Base-by-base conservation (phyloP, 2,797 vertebrate species). In the Notolabrus celidotus region DNA sequence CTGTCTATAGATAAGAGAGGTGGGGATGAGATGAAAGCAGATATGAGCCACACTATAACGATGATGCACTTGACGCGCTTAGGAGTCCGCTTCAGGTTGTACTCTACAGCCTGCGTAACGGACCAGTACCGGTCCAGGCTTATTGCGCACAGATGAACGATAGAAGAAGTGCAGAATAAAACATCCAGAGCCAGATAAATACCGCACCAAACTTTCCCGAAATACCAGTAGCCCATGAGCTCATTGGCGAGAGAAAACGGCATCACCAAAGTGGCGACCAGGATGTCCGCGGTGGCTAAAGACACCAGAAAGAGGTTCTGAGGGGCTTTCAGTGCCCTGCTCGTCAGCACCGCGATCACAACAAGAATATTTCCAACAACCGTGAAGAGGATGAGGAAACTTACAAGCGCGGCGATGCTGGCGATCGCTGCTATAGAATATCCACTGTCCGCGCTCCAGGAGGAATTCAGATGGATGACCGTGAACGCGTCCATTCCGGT, bases 71-170 rank as follows among this genome's bases (percentile, higher is more conserved):
- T 97, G 84, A 98, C 94, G 68, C 97, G 94, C 63, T 93, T 93
- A 0, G 97, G 96, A 20, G 97, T 97, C 80, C 97, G 92, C 77
- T 97, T 96, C 65, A 96, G 94, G 85, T 96, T 96, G 93, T 98
- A 97, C 86, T 97, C 96, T 17, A 98, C 96, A 0, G 97, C 96
- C 84, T 95, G 96, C 54, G 96, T 97, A 61, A 98, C 96, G 0
- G 97, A 97, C 97, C 97, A 98, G 72, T 98, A 98, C 39, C 97
- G 93, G 93, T 98, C 97, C 77, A 98, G 90, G 89, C 97, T 97
- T 85, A 98, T 98, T 67, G 97, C 97, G 9, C 96, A 97, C 82
- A 98, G 94, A 73, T 98, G 97, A 17, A 96, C 97, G 23, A 98
- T 98, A 60, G 96, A 97, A 1, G 97, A 96, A 16, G 97, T 98